These are phyloP conservation scores for Galagoides demidoff DNA, from an alignment of 2,797 vertebrate species.

Conservation along the genomic window DNA sequence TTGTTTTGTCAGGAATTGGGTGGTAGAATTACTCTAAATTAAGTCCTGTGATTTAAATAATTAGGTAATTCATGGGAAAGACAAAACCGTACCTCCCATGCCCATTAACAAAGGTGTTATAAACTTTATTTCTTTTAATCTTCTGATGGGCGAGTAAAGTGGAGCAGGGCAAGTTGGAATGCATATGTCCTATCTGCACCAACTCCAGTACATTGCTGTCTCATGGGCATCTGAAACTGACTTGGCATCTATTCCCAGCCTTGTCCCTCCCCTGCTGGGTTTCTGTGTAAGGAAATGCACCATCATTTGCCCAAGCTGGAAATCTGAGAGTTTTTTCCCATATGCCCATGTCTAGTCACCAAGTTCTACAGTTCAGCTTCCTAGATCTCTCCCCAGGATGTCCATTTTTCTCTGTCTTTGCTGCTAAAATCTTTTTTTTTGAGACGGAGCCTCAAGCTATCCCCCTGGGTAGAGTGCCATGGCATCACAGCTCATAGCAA, in stretches of 20 bases:
- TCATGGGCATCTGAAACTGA: background rate
- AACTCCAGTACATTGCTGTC: rapidly evolving
- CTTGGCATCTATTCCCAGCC: background rate
- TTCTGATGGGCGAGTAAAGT: background rate
- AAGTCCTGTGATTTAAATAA: background rate
- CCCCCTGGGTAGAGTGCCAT: too few species aligned
- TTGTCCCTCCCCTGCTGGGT: background rate
- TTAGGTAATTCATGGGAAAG: background rate
- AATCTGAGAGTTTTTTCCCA: background rate
- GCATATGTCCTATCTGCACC: rapidly evolving
- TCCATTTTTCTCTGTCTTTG: background rate
- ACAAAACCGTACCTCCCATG: rapidly evolving
- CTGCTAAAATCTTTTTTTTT: background rate
- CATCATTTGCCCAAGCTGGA: background rate
- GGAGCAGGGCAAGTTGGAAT: background rate
- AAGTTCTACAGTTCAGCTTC: background rate
- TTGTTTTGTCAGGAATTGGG: background rate
- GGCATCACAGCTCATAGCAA: too few species aligned
- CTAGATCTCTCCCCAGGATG: background rate
- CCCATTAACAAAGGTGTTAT: background rate
- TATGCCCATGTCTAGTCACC: rapidly evolving
- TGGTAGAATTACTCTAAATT: background rate
- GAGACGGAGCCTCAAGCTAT: too few species aligned
- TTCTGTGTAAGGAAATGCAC: background rate
- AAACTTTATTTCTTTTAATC: background rate